Evolutionary conservation across 2,113 vertebrate genomes (phyloP).

Genomic region (Chiloscyllium plagiosum): DNA sequence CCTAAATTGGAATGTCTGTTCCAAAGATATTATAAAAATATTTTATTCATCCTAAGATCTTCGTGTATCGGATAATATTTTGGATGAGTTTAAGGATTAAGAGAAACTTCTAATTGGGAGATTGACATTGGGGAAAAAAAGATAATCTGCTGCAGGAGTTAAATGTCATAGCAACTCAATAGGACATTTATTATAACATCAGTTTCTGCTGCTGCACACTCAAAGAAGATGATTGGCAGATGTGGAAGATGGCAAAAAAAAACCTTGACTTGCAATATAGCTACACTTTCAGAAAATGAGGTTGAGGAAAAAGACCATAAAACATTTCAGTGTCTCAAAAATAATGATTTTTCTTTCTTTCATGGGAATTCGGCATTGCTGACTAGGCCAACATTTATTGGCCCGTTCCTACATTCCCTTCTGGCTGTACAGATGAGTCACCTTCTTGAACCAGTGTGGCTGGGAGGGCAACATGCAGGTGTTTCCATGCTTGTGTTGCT

Average conservation of each 20-base stretch:
- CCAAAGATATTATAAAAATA: too few relatives aligned
- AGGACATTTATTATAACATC: neutral
- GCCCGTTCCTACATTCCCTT: too few relatives aligned
- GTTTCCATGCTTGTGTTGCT: too few relatives aligned
- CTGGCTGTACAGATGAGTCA: too few relatives aligned
- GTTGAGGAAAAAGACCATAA: neutral
- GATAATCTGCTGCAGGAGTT: neutral
- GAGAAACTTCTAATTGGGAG: neutral
- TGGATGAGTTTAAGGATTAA: neutral
- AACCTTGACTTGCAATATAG: neutral
- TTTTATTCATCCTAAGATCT: too few relatives aligned
- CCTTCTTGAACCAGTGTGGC: too few relatives aligned
- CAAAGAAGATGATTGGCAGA: neutral
- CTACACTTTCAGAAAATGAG: neutral
- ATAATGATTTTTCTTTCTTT: neutral
- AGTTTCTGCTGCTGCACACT: neutral
- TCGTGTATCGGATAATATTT: neutral
- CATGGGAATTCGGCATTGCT: too few relatives aligned
- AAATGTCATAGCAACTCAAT: neutral
- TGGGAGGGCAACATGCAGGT: too few relatives aligned
- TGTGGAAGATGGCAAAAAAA: neutral
- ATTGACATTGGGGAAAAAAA: neutral
- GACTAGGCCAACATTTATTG: too few relatives aligned
- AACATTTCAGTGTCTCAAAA: neutral
- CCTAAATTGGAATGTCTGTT: too few relatives aligned